Evolutionary conservation across 2,113 vertebrate species (phyloP).

Genomic region (Phalacrocorax aristotelis): DNA sequence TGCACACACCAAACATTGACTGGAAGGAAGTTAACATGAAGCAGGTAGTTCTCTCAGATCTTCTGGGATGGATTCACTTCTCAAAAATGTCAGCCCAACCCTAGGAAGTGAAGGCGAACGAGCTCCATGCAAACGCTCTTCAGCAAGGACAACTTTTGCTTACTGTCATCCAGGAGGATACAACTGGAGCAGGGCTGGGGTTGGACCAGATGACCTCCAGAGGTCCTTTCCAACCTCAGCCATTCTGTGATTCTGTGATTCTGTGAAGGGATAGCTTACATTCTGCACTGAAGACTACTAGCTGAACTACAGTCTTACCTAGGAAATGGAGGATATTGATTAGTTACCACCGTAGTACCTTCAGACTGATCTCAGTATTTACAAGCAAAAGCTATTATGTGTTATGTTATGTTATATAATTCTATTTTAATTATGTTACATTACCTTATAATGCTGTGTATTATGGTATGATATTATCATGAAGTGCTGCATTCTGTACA

Average conservation of each 20-base stretch:
- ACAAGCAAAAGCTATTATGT: background rate
- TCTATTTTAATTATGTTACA: background rate
- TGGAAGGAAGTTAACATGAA: background rate
- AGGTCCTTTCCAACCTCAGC: background rate
- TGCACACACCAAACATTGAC: background rate
- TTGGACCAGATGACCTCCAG: background rate
- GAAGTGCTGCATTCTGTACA: background rate
- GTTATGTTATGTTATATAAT: background rate
- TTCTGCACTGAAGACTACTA: background rate
- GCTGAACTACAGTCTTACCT: background rate
- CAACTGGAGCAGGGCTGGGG: fast-evolving
- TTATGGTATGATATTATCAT: background rate
- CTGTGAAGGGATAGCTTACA: background rate
- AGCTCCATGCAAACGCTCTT: background rate
- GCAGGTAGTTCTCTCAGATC: background rate
- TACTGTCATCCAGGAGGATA: background rate
- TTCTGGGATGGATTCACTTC: background rate
- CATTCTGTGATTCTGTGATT: background rate
- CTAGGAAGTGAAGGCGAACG: background rate
- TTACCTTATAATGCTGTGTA: background rate
- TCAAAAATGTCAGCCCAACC: background rate
- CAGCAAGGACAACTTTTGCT: background rate
- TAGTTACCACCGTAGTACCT: background rate
- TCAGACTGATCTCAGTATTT: background rate
- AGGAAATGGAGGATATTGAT: background rate